phyloP scores from a whole-genome alignment of 2,797 vertebrate species.

The Apogon talboti region DNA sequence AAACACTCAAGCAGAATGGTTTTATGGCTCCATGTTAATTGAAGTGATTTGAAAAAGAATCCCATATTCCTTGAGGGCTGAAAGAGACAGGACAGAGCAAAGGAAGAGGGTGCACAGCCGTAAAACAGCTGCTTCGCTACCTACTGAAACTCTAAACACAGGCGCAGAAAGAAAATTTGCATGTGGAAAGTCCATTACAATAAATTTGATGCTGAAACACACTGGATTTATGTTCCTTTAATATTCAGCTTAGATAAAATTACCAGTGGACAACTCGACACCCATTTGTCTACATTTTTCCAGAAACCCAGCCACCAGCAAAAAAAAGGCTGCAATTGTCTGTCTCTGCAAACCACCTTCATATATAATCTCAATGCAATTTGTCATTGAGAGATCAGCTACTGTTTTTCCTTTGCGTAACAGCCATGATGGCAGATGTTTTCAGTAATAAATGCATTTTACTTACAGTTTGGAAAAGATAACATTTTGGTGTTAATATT shows the following conservation, averaged over 20 bases:
- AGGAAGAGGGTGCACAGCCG: conserved; percentile 67
- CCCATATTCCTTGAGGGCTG: conserved; percentile 69
- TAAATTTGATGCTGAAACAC: conserved; percentile 17
- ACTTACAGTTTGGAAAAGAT: too few relatives aligned
- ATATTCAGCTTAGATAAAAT: conserved; percentile 3
- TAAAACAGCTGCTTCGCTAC: conserved; percentile 81
- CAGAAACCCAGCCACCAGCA: too few relatives aligned
- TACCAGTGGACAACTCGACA: too few relatives aligned
- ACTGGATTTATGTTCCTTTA: not conserved
- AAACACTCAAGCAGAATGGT: conserved; percentile 59
- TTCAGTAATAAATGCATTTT: too few relatives aligned
- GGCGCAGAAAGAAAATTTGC: conserved; percentile 30
- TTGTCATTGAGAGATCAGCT: too few relatives aligned
- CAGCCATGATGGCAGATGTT: too few relatives aligned
- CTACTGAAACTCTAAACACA: conserved; percentile 35
- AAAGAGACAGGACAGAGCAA: conserved; percentile 70
- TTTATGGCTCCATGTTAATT: conserved; percentile 82
- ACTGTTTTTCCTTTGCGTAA: too few relatives aligned
- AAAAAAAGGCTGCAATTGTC: too few relatives aligned
- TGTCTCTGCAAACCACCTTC: too few relatives aligned
- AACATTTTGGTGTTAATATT: too few relatives aligned
- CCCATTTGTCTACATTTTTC: too few relatives aligned
- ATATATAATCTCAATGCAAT: too few relatives aligned
- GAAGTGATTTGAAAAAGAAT: conserved; percentile 78
- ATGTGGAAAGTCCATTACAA: conserved; percentile 28